These are phyloP conservation scores for Hydropsyche betteni DNA, from an alignment of 2,888 invertebrate species.

Conservation along the genomic window DNA sequence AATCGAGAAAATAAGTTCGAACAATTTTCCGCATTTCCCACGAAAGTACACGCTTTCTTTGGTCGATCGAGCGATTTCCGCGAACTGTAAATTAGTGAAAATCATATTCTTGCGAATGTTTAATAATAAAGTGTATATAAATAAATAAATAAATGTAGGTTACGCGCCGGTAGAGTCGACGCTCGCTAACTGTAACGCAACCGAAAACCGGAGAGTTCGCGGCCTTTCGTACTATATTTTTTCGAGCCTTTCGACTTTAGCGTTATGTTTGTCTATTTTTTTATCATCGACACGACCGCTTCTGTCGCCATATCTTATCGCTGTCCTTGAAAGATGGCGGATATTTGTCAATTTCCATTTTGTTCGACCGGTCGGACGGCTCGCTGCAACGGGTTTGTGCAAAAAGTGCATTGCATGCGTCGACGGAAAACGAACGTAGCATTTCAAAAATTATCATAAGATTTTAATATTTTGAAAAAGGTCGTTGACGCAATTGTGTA, in stretches of 20 bases:
- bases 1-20: too few relatives aligned
- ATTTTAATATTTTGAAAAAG: too few relatives aligned
- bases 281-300: not conserved
- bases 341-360: constrained; percentile 42
- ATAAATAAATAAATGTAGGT: constrained; percentile 13
- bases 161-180: constrained; percentile 28
- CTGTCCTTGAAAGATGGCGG: not conserved
- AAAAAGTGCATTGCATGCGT: not conserved
- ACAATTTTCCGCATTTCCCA: too few relatives aligned
- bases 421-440: constrained; percentile 6
- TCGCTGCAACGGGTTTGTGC: constrained; percentile 11
- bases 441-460: too few relatives aligned
- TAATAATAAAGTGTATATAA: too few relatives aligned
- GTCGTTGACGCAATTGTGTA: too few relatives aligned
- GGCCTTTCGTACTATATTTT: constrained; percentile 26
- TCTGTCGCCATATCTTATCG: constrained; percentile 4
- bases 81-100: too few relatives aligned
- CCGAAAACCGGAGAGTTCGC: constrained; percentile 30
- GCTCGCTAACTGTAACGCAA: constrained; percentile 33
- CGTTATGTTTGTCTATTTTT: constrained; percentile 5
- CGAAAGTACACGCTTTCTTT: too few relatives aligned
- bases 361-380: constrained; percentile 20
- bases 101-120: too few relatives aligned
- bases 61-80: too few relatives aligned
- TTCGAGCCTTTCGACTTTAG: not conserved